These are phyloP conservation scores for Brotula barbata DNA, from an alignment of 2,797 vertebrate species.

Conservation along the genomic window DNA sequence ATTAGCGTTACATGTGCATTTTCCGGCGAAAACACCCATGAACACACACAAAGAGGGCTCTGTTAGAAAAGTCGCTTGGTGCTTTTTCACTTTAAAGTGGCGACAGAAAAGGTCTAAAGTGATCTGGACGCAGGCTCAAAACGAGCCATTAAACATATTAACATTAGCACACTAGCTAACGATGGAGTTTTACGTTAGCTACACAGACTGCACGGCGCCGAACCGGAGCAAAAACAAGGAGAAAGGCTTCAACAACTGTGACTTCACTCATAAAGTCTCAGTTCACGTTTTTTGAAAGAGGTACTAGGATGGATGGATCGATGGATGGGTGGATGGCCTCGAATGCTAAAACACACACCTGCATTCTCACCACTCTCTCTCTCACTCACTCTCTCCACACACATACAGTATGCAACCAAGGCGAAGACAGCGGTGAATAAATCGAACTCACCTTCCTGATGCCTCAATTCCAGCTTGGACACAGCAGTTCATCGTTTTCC, in stretches of 20 bases:
- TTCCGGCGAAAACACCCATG: background rate
- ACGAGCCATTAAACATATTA: background rate
- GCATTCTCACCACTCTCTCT: background rate
- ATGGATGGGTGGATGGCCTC: conserved; percentile 40
- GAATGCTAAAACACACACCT: conserved; percentile 26
- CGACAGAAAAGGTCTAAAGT: conserved; percentile 25
- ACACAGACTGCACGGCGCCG: background rate
- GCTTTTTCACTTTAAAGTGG: background rate
- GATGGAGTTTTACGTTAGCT: background rate
- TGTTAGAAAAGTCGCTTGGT: no score
- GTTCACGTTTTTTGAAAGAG: conserved; percentile 22
- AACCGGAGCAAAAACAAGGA: background rate
- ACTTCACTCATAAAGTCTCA: conserved; percentile 29
- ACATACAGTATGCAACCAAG: background rate
- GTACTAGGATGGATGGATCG: conserved; percentile 22
- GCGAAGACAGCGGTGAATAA: background rate
- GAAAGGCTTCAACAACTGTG: background rate
- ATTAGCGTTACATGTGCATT: conserved; percentile 17
- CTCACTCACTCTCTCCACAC: conserved; percentile 1
- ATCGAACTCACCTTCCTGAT: conserved; percentile 68
- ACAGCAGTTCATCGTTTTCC: conserved; percentile 66
- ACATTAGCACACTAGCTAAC: conserved; percentile 12
- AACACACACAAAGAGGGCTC: background rate
- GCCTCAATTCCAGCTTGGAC: conserved; percentile 65
- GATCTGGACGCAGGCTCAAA: conserved; percentile 14